phyloP scores from a whole-genome alignment of 2,113 vertebrate genomes.

The Tachycineta bicolor region DNA sequence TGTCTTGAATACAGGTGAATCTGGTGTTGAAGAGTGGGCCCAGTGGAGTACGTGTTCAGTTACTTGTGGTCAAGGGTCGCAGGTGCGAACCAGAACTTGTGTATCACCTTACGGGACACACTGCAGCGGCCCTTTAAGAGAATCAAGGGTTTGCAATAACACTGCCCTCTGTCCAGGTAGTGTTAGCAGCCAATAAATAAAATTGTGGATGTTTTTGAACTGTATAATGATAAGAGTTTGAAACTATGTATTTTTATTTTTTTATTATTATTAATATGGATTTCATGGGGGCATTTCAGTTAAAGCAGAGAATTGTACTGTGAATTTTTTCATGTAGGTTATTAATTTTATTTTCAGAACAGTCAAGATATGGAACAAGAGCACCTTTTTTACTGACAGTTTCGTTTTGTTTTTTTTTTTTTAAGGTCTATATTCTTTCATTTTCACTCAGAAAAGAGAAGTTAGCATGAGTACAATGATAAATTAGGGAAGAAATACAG shows the following conservation, averaged over 20 bases:
- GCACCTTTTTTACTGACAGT: not conserved
- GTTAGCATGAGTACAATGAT: not conserved
- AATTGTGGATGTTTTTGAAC: conserved; percentile 83
- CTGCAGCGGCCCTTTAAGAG: conserved; percentile 99
- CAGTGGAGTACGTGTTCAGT: conserved; percentile 99
- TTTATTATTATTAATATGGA: not conserved
- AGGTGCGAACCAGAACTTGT: conserved; percentile 99
- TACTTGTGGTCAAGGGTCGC: conserved; percentile 99
- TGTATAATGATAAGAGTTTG: conserved; percentile 76
- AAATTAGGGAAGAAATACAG: not conserved
- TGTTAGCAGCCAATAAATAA: conserved; percentile 94
- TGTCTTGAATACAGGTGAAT: conserved; percentile 99
- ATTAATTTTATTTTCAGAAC: conserved; percentile 51
- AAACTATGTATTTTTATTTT: not conserved
- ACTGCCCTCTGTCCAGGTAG: conserved; percentile 99
- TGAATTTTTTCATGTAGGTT: conserved; percentile 1
- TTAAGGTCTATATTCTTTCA: not conserved
- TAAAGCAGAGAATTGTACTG: conserved; percentile 30
- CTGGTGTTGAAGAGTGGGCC: conserved; percentile 99
- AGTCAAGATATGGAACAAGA: not conserved
- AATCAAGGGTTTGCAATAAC: conserved; percentile 99
- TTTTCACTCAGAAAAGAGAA: not conserved
- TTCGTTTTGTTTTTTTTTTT: conserved; percentile 2
- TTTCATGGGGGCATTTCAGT: not conserved
- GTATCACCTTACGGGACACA: conserved; percentile 99